Evolutionary conservation across 2,888 invertebrate species (phyloP).

Genomic region (Epinotia nisella): DNA sequence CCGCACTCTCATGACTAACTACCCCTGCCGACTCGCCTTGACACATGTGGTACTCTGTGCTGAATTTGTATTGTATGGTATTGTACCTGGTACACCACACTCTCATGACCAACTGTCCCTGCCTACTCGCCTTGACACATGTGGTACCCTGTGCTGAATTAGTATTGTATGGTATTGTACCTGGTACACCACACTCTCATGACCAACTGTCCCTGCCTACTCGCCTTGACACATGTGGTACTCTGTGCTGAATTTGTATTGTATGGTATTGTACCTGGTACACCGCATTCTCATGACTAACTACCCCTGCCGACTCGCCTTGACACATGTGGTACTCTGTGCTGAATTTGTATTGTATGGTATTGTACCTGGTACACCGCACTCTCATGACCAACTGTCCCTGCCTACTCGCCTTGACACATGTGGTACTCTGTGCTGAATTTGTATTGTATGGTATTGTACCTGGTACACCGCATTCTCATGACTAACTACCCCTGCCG

Average conservation of each 20-base stretch:
- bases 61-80: not conserved
- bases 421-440: not conserved
- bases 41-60: not conserved
- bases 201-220: conserved; percentile 80
- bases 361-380: conserved; percentile 92
- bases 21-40: too few species aligned
- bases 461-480: conserved; percentile 97
- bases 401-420: too few species aligned
- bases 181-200: conserved; percentile 98
- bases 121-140: too few species aligned
- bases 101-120: conserved; percentile 92
- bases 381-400: conserved; percentile 95
- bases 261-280: conserved; percentile 86
- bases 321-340: not conserved
- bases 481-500: conserved; percentile 87
- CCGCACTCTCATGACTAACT: conserved; percentile 97
- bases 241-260: not conserved
- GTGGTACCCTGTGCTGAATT: not conserved
- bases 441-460: not conserved
- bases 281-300: conserved; percentile 99
- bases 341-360: not conserved
- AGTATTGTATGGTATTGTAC: conserved; percentile 63
- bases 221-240: not conserved
- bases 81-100: conserved; percentile 95
- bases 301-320: too few species aligned